phyloP scores from a whole-genome alignment of 2,888 invertebrate species.

The Diarsia dahlii region DNA sequence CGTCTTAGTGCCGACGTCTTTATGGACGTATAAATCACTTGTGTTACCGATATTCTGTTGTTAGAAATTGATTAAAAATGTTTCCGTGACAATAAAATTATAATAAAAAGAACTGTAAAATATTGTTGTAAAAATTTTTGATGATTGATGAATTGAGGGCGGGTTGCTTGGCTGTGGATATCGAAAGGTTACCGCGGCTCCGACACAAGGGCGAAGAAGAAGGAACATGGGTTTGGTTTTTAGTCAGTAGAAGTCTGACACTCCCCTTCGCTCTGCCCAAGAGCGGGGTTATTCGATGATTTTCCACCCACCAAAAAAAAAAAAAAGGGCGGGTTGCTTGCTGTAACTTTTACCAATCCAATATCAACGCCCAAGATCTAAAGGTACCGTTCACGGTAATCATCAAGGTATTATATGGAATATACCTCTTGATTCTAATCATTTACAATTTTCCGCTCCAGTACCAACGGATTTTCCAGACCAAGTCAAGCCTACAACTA shows the following conservation, averaged over 20 bases:
- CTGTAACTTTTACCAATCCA: neutral
- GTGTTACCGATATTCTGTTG: slow-evolving; percentile 63
- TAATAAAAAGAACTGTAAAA: slow-evolving; percentile 40
- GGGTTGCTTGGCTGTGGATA: neutral
- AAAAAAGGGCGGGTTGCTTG: too few relatives aligned
- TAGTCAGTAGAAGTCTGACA: too few relatives aligned
- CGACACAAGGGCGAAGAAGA: too few relatives aligned
- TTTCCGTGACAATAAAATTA: slow-evolving; percentile 50
- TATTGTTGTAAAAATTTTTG: slow-evolving; percentile 25
- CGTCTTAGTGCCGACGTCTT: slow-evolving; percentile 74
- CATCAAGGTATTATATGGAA: slow-evolving; percentile 32
- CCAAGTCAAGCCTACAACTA: neutral
- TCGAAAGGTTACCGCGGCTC: too few relatives aligned
- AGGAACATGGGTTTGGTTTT: too few relatives aligned
- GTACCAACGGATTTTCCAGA: slow-evolving; percentile 33
- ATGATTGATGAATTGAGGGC: slow-evolving; percentile 41
- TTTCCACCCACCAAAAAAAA: too few relatives aligned
- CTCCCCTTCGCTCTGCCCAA: too few relatives aligned
- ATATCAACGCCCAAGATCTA: slow-evolving; percentile 15
- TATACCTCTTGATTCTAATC: slow-evolving; percentile 43
- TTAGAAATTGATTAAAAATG: slow-evolving; percentile 60
- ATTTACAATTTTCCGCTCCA: slow-evolving; percentile 47
- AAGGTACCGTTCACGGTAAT: slow-evolving; percentile 17
- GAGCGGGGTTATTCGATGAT: too few relatives aligned
- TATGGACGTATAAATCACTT: slow-evolving; percentile 71